Percentiles rank a stretch among this genome's conserved stretches.
Evolutionary conservation across 1,140 invertebrate species (phyloP).

Genomic region (Magallana angulata): DNA sequence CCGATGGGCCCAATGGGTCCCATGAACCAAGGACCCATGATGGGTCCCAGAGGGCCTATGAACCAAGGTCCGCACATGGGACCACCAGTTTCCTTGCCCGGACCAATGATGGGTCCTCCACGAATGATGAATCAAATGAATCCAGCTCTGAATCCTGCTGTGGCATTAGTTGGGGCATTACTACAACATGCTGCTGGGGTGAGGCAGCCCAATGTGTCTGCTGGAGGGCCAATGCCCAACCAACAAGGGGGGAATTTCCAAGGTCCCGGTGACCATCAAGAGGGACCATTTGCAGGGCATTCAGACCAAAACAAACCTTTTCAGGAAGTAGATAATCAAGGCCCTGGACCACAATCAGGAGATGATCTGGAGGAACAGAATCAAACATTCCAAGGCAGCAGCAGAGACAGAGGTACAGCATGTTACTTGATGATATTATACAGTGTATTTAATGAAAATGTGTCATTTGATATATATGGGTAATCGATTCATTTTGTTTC

Average conservation of each 20-base stretch:
- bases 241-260: constrained; percentile 17
- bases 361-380: constrained; percentile 50
- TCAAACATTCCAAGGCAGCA: constrained; percentile 19
- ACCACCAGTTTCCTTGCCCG: constrained; percentile 35
- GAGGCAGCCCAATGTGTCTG: constrained; percentile 42
- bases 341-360: constrained; percentile 41
- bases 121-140: constrained; percentile 44
- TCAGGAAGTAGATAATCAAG: constrained; percentile 37
- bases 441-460: too few relatives aligned
- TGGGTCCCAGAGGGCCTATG: constrained; percentile 49
- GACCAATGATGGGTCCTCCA: constrained; percentile 40
- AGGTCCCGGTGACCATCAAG: background rate
- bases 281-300: background rate
- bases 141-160: constrained; percentile 58
- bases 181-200: constrained; percentile 51
- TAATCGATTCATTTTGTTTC: background rate
- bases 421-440: background rate
- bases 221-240: constrained; percentile 37
- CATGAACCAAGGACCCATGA: constrained; percentile 47
- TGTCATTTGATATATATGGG: too few relatives aligned
- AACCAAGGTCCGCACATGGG: constrained; percentile 26
- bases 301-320: constrained; percentile 41
- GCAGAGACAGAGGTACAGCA: constrained; percentile 5
- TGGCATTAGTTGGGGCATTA: constrained; percentile 63
- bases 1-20: constrained; percentile 43